Evolutionary conservation across 2,888 invertebrate genomes (phyloP), one percentile per base, ranked within the genome.

Genomic region (Polylopha cassiicola): DNA sequence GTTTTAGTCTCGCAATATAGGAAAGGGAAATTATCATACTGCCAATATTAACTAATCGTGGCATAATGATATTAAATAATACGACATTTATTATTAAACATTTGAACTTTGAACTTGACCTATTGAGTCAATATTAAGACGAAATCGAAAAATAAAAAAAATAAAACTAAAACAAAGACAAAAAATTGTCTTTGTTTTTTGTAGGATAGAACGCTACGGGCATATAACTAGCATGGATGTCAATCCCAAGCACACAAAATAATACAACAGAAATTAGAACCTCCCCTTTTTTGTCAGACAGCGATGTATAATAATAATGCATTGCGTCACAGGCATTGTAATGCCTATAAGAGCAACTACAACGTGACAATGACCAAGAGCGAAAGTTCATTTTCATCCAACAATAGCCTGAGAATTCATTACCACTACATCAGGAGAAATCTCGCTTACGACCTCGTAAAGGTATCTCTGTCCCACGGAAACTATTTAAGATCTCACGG

Each of bases 331-430:
- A n/a, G n/a, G n/a, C n/a, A n/a, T n/a, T n/a, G n/a, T n/a, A n/a
- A n/a, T n/a, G n/a, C n/a, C n/a, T n/a, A n/a, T n/a, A n/a, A n/a
- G n/a, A n/a, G n/a, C n/a, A n/a, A n/a, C n/a, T n/a, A n/a, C 24
- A 37, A 46, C 51, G 50, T 53, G 55, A 61, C 63, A 62, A 65
- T 64, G 59, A 57, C 61, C 65, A 55, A 47, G 27, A 63, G 73
- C 61, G 75, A 75, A 75, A 75, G 74, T 69, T 61, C 44, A 63
- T 68, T 62, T 62, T 53, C 50, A 57, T 58, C 51, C 50, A 42
- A 69, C 69, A 70, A 70, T 71, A 50, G 62, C 55, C 47, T 67
- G 71, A 53, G 72, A 71, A 71, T 65, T 60, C 62, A 65, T 67
- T 65, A 62, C 55, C 51, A 47, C 48, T 48, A 60, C 57, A 60